A percentile compares a stretch with the other conserved stretches of the same genome.
phyloP scores from a whole-genome alignment of 2,113 vertebrate species.

The Nyctereutes procyonoides region DNA sequence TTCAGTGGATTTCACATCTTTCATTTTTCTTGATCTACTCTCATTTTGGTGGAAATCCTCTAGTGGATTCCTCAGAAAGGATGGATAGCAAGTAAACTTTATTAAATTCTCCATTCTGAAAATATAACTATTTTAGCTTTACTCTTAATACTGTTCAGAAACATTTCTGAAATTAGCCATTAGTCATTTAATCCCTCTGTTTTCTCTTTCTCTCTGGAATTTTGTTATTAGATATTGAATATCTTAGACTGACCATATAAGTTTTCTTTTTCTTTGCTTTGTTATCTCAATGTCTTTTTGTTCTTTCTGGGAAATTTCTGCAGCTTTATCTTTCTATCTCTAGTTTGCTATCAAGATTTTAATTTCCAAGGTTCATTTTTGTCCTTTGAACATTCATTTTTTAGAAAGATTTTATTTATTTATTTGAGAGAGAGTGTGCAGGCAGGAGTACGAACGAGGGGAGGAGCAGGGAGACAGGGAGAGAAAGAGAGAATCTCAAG shows the following conservation, averaged over 20 bases:
- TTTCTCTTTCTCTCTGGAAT: background rate
- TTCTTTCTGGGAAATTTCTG: background rate
- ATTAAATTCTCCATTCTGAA: background rate
- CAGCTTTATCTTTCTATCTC: background rate
- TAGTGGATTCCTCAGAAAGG: background rate
- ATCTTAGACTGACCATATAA: background rate
- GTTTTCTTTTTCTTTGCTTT: background rate
- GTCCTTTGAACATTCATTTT: constrained; percentile 5
- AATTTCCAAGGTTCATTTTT: background rate
- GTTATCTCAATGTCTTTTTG: background rate
- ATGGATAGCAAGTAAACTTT: background rate
- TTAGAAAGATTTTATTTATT: background rate
- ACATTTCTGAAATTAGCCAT: background rate
- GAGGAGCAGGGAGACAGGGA: background rate
- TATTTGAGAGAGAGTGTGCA: background rate
- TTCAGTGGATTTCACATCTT: background rate
- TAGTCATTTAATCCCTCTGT: background rate
- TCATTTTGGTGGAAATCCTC: background rate
- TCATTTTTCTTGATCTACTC: background rate
- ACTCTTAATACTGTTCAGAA: background rate
- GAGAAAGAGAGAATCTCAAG: background rate
- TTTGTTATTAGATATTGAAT: background rate
- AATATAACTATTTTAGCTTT: background rate
- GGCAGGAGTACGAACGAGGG: background rate
- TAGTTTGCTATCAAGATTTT: constrained; percentile 31